phyloP scores from a whole-genome alignment of 2,797 vertebrate genomes.

The Cynodonichthys magdalenae region DNA sequence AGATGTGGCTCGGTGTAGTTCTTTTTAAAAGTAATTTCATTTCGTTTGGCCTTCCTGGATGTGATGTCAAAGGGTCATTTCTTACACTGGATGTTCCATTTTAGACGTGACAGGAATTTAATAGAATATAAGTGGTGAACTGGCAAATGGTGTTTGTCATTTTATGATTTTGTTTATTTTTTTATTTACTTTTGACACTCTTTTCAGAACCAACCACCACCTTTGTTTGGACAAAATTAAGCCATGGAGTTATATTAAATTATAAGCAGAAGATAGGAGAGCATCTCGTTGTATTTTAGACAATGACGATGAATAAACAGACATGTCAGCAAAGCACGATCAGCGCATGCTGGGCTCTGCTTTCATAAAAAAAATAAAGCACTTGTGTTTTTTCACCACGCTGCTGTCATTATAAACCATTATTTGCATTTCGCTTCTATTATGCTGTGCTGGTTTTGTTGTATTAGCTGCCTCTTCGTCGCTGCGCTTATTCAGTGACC shows the following conservation, averaged over 20 bases:
- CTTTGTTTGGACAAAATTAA: neutral
- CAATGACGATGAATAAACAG: neutral
- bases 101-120: neutral
- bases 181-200: too few relatives aligned
- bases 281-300: slow-evolving; percentile 6
- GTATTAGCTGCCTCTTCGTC: neutral
- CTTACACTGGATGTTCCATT: neutral
- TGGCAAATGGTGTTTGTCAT: too few relatives aligned
- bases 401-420: slow-evolving; percentile 1
- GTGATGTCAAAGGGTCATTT: neutral
- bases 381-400: neutral
- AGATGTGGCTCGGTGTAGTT: neutral
- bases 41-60: neutral
- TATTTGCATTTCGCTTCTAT: slow-evolving; percentile 12
- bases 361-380: slow-evolving; percentile 1
- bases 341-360: neutral
- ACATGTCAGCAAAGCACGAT: neutral
- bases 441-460: slow-evolving; percentile 12
- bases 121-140: neutral
- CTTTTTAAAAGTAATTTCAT: neutral
- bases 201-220: too few relatives aligned
- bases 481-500: slow-evolving; percentile 9
- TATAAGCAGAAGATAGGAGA: neutral
- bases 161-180: too few relatives aligned
- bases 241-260: neutral